Conservation (phyloP, 2,797 vertebrate genomes). For the Pipistrellus pipistrellus region DNA sequence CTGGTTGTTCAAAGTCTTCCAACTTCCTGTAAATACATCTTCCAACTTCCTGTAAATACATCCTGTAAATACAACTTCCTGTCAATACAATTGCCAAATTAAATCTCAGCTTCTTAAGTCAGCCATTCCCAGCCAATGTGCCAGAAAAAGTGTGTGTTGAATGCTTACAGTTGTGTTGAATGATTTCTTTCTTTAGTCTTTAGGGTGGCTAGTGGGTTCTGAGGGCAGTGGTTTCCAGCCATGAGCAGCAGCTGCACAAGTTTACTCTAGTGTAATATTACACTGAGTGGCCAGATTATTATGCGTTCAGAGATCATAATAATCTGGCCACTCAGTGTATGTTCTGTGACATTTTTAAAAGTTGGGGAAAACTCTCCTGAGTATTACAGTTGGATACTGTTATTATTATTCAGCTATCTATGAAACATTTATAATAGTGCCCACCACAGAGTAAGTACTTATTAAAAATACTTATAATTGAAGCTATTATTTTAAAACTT, state of each 20-base stretch:
- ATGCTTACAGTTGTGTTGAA: not conserved
- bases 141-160: not conserved
- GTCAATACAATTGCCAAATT: not conserved
- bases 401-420: not conserved
- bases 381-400: not conserved
- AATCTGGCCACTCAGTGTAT: too few species aligned
- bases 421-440: not conserved
- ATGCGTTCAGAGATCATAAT: too few species aligned
- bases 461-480: not conserved
- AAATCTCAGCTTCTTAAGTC: not conserved
- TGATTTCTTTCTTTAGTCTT: not conserved
- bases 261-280: not conserved
- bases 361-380: not conserved
- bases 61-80: not conserved
- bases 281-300: too few species aligned
- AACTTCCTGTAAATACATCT: not conserved
- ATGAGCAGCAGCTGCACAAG: not conserved
- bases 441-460: not conserved
- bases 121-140: not conserved
- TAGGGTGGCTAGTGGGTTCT: not conserved
- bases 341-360: not conserved
- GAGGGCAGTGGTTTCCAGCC: not conserved
- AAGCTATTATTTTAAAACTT: constrained; percentile 46
- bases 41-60: not conserved
- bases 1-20: constrained; percentile 21